Conservation (phyloP, 1,140 invertebrate species). For the Hycleus cichorii region DNA sequence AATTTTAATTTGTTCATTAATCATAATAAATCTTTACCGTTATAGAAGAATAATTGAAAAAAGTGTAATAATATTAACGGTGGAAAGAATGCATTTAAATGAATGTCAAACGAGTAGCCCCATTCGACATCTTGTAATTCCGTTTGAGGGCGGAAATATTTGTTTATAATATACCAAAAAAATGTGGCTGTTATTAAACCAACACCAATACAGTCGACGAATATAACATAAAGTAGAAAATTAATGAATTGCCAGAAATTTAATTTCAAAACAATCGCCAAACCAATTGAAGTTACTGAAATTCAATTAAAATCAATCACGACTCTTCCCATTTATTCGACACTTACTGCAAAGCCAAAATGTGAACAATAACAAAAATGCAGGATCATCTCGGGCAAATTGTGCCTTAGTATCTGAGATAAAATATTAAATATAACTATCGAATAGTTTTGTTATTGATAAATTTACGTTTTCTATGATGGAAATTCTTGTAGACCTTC, state of each 20-base stretch:
- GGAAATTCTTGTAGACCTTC: slow-evolving; percentile 97
- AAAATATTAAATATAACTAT: neutral
- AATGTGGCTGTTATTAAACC: neutral
- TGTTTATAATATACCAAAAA: slow-evolving; percentile 80
- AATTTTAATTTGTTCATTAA: neutral
- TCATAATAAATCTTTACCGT: slow-evolving; percentile 50
- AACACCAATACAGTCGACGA: neutral
- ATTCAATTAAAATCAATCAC: slow-evolving; percentile 12
- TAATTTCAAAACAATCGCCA: slow-evolving; percentile 74
- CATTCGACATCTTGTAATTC: slow-evolving; percentile 85
- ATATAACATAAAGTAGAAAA: slow-evolving; percentile 58
- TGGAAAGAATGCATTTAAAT: slow-evolving; percentile 97
- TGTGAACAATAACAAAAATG: slow-evolving; percentile 89
- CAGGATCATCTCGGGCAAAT: slow-evolving; percentile 98
- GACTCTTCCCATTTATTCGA: neutral
- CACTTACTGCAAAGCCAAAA: slow-evolving; percentile 78
- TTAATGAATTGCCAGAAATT: slow-evolving; percentile 69
- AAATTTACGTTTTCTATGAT: slow-evolving; percentile 92
- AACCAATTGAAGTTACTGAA: slow-evolving; percentile 84
- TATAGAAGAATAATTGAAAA: slow-evolving; percentile 83
- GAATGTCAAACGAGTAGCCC: slow-evolving; percentile 98
- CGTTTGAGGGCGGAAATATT: slow-evolving; percentile 69
- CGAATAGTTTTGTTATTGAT: too few relatives aligned
- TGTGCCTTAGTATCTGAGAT: slow-evolving; percentile 93
- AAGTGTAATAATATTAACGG: slow-evolving; percentile 89